A percentile compares a stretch with the other conserved stretches of the same genome.
phyloP scores from a whole-genome alignment of 2,797 vertebrate species.

The Spondyliosoma cantharus region DNA sequence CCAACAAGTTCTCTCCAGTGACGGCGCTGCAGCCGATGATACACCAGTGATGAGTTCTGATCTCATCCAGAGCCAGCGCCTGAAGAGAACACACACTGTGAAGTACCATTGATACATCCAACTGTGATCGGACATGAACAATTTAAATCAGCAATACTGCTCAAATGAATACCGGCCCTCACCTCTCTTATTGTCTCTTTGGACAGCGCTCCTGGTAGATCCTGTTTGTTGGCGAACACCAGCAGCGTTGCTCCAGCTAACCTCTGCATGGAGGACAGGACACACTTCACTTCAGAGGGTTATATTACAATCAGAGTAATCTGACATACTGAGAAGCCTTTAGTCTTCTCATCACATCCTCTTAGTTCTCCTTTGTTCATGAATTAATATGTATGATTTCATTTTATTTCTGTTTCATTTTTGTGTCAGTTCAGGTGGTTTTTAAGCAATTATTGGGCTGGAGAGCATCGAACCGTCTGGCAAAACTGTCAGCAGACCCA shows the following conservation, averaged over 20 bases:
- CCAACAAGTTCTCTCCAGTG: conserved; percentile 90
- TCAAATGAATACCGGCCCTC: background rate
- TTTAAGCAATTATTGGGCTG: too few relatives aligned
- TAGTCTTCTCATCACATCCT: too few relatives aligned
- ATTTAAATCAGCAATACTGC: background rate
- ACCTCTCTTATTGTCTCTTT: conserved; percentile 75
- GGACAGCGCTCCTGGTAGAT: conserved; percentile 74
- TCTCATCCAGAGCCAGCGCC: conserved; percentile 87
- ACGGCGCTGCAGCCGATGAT: conserved; percentile 92
- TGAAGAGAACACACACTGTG: conserved; percentile 54
- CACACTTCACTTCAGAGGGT: background rate
- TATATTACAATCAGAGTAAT: background rate
- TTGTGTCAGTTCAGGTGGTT: too few relatives aligned
- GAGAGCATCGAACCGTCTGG: too few relatives aligned
- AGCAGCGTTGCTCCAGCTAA: conserved; percentile 91
- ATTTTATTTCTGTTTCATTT: too few relatives aligned
- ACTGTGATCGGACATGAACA: background rate
- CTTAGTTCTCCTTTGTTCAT: too few relatives aligned
- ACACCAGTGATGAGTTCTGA: conserved; percentile 93
- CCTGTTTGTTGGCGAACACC: conserved; percentile 89
- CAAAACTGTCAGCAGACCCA: background rate
- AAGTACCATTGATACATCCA: background rate
- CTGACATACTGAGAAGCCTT: too few relatives aligned
- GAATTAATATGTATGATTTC: too few relatives aligned
- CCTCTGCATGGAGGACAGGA: conserved; percentile 78